A percentile compares a stretch with the other conserved stretches of the same genome.
Conservation (phyloP, 2,888 invertebrate species). For the Margaritifera margaritifera region DNA sequence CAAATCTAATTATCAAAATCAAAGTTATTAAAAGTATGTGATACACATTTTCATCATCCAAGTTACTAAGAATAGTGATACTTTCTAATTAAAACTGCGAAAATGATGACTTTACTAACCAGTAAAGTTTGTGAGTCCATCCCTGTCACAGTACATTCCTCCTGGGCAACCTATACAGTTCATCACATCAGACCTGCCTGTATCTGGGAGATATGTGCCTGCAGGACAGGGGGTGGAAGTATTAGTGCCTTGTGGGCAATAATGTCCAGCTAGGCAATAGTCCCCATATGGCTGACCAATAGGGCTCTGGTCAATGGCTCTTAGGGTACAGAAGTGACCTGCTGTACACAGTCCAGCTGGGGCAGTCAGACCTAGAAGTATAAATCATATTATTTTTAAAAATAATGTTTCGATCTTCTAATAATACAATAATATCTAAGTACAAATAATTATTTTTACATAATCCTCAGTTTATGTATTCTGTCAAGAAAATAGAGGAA, state of each 20-base stretch:
- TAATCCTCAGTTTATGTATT: too few relatives aligned
- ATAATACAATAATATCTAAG: neutral
- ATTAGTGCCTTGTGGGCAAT: slow-evolving; percentile 63
- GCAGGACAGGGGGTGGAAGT: slow-evolving; percentile 63
- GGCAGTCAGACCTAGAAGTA: slow-evolving; percentile 49
- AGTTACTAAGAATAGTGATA: too few relatives aligned
- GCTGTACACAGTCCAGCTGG: slow-evolving; percentile 61
- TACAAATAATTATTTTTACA: too few relatives aligned
- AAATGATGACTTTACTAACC: slow-evolving; percentile 36
- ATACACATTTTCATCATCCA: too few relatives aligned
- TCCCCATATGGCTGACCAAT: slow-evolving; percentile 58
- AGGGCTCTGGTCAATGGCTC: slow-evolving; percentile 51
- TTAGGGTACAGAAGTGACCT: slow-evolving; percentile 57
- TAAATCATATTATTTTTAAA: neutral
- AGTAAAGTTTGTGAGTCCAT: slow-evolving; percentile 62
- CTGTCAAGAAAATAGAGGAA: too few relatives aligned
- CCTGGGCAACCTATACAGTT: slow-evolving; percentile 67
- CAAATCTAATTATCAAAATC: too few relatives aligned
- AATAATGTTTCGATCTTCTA: neutral
- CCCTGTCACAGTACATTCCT: slow-evolving; percentile 62
- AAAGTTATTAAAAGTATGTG: too few relatives aligned
- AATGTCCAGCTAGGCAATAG: slow-evolving; percentile 63
- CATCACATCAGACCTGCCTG: slow-evolving; percentile 28
- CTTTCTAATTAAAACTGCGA: too few relatives aligned
- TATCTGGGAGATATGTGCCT: slow-evolving; percentile 63